phyloP scores from a whole-genome alignment of 2,888 invertebrate species.

The Thecocarcelia acutangulata region DNA sequence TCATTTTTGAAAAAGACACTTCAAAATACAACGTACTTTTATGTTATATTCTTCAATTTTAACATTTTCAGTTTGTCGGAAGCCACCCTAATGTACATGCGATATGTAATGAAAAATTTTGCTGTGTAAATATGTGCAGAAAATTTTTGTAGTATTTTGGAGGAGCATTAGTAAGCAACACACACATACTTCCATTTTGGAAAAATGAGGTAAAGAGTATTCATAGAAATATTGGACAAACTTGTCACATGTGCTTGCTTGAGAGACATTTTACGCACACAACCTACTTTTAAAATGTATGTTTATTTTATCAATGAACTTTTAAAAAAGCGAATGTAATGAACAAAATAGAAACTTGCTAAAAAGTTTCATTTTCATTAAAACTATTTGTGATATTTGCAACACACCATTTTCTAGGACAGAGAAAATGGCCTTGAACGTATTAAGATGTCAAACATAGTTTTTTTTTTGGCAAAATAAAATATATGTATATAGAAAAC shows the following conservation, averaged over 20 bases:
- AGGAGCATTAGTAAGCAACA: constrained; percentile 8
- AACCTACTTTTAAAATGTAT: constrained; percentile 18
- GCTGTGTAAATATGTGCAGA: no score
- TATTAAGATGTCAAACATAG: neutral
- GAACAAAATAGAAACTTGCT: constrained; percentile 31
- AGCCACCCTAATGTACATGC: no score
- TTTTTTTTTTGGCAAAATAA: no score
- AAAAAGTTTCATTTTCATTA: constrained; percentile 65
- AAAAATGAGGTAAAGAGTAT: constrained; percentile 44
- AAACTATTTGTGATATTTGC: constrained; percentile 60
- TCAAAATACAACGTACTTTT: no score
- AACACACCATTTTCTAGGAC: constrained; percentile 49
- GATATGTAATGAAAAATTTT: no score
- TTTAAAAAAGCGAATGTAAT: constrained; percentile 30
- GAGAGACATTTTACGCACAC: constrained; percentile 52
- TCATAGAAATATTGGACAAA: constrained; percentile 49
- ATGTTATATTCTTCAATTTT: no score
- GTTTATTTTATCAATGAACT: constrained; percentile 55
- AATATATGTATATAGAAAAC: no score
- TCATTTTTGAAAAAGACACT: no score
- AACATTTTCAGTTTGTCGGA: no score
- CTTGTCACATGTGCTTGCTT: constrained; percentile 17
- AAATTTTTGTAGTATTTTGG: neutral
- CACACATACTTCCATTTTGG: constrained; percentile 25
- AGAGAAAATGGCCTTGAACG: constrained; percentile 33